Percentiles rank a stretch among this genome's conserved stretches.
Evolutionary conservation across 2,797 vertebrate species (phyloP).

Genomic region (Scleropages formosus): DNA sequence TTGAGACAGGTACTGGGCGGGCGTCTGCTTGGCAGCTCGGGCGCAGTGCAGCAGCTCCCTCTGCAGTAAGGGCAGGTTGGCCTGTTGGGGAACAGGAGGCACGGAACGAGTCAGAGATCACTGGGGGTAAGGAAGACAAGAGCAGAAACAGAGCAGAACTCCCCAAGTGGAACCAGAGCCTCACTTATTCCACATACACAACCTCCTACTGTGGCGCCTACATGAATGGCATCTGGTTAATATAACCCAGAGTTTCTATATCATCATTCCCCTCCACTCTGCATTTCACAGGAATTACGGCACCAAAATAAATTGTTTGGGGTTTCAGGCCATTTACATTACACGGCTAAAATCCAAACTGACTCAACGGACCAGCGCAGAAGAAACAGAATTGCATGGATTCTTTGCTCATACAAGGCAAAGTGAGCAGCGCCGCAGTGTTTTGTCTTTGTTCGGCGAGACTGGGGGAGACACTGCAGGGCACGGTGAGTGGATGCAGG

Average conservation of each 20-base stretch:
- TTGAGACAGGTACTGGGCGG: constrained; percentile 95
- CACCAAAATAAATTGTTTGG: constrained; percentile 4
- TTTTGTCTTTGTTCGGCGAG: neutral
- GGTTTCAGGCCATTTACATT: neutral
- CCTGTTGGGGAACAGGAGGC: constrained; percentile 64
- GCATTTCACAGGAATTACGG: neutral
- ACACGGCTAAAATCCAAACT: constrained; percentile 7
- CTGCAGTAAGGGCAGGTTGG: constrained; percentile 94
- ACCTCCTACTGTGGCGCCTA: constrained; percentile 3
- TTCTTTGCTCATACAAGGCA: constrained; percentile 26
- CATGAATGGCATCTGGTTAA: constrained; percentile 13
- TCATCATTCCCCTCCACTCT: neutral
- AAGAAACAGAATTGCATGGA: constrained; percentile 12
- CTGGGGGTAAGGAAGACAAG: neutral
- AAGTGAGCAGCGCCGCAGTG: neutral
- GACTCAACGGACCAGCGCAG: neutral
- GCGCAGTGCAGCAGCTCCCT: constrained; percentile 94
- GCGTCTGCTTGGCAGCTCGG: constrained; percentile 95
- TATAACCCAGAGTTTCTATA: neutral
- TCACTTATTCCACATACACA: constrained; percentile 6
- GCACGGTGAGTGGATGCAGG: constrained; percentile 21
- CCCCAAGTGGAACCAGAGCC: neutral
- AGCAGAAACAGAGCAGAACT: constrained; percentile 11
- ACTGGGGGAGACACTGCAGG: constrained; percentile 13
- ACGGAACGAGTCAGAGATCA: neutral